A percentile compares a stretch with the other conserved stretches of the same genome.
phyloP scores from a whole-genome alignment of 2,113 vertebrate species.

The Megaleporinus macrocephalus region DNA sequence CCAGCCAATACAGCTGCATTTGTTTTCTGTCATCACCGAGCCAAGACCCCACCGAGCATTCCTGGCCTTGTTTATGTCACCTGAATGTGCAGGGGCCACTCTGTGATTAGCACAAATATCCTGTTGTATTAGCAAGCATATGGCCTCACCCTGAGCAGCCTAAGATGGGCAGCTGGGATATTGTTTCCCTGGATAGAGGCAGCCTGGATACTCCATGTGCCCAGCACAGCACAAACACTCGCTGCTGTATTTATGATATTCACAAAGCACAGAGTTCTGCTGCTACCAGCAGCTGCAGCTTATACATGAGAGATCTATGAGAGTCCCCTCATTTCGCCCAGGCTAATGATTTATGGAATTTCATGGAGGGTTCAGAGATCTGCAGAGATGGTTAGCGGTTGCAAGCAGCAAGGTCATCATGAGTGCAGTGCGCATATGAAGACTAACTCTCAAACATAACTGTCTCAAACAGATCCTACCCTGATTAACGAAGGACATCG shows the following conservation, averaged over 20 bases:
- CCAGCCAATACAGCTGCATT: not conserved
- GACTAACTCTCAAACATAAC: not conserved
- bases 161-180: constrained; percentile 6
- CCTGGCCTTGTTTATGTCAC: constrained; percentile 27
- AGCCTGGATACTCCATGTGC: constrained; percentile 51
- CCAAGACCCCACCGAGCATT: constrained; percentile 9
- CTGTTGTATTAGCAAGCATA: constrained; percentile 51
- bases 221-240: constrained; percentile 34
- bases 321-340: constrained; percentile 6
- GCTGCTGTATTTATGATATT: constrained; percentile 64
- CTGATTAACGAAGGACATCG: constrained; percentile 29
- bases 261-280: constrained; percentile 45
- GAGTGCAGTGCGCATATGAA: not conserved
- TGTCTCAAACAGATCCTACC: not conserved
- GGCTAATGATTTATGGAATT: constrained; percentile 29
- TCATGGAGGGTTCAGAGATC: not conserved
- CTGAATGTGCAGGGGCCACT: not conserved
- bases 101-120: constrained; percentile 38
- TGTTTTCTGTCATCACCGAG: not conserved
- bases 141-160: constrained; percentile 49
- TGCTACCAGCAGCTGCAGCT: constrained; percentile 56
- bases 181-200: constrained; percentile 55
- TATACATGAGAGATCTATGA: constrained; percentile 30
- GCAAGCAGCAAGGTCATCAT: not conserved
- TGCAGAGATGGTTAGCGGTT: not conserved